These are phyloP conservation scores for Pomacea maculata DNA, from an alignment of 1,140 invertebrate species.

Conservation along the genomic window DNA sequence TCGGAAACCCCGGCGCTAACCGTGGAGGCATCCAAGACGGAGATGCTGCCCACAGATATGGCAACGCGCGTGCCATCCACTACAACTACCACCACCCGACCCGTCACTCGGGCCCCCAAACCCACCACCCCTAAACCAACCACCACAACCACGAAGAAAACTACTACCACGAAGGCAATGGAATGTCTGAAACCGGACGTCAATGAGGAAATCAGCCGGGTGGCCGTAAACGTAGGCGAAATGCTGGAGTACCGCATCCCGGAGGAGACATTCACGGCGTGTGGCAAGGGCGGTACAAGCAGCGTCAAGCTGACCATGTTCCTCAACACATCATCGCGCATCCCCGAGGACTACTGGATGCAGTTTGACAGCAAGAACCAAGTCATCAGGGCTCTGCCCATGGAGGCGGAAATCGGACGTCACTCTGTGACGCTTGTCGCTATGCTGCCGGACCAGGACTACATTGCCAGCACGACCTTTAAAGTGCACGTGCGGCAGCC, in stretches of 20 bases:
- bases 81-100: no score
- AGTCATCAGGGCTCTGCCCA: slow-evolving; percentile 69
- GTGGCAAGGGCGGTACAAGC: slow-evolving; percentile 80
- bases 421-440: slow-evolving; percentile 45
- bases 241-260: slow-evolving; percentile 77
- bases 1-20: slow-evolving; percentile 2
- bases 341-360: slow-evolving; percentile 43
- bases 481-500: slow-evolving; percentile 32
- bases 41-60: background rate
- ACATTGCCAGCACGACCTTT: slow-evolving; percentile 27
- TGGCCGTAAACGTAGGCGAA: slow-evolving; percentile 78
- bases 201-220: slow-evolving; percentile 27
- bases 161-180: background rate
- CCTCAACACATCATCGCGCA: slow-evolving; percentile 68
- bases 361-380: slow-evolving; percentile 35
- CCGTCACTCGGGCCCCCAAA: background rate
- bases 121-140: slow-evolving; percentile 1
- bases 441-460: slow-evolving; percentile 21
- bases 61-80: no score
- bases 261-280: slow-evolving; percentile 87
- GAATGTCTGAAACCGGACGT: slow-evolving; percentile 24
- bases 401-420: slow-evolving; percentile 73
- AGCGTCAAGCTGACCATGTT: slow-evolving; percentile 79
- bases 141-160: background rate
- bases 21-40: background rate